Evolutionary conservation across 2,888 invertebrate species (phyloP), one percentile per base, ranked within the genome.

Genomic region (Oligia strigilis): DNA sequence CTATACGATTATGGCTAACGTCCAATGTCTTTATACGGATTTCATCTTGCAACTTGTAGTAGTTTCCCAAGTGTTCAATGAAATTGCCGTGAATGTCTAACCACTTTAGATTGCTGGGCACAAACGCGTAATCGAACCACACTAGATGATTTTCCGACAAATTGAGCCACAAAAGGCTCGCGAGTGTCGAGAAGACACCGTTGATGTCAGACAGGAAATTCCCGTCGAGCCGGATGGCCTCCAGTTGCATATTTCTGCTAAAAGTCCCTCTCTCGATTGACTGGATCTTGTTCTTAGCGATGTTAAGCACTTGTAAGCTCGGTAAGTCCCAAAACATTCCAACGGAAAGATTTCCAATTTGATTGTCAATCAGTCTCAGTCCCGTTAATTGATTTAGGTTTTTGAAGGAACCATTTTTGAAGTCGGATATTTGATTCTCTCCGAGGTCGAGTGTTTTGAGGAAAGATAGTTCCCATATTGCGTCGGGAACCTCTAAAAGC

Each of bases 51-150:
- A 98, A 97, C 95, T 98, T 98, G 94, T 98, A 99, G 94, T 99
- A 99, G 96, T 99, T 99, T 75, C 98, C 98, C 88, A 99, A 97
- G 81, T 98, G 98, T 95, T 98, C 98, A 91, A 99, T 99, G 91
- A 98, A 98, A 95, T 99, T 99, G 75, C 98, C 98, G 94, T 99
- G 99, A 92, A 99, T 98, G 93, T 99, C 99, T 93, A 99, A 97
- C 98, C 99, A 99, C 96, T 98, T 98, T 79, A 99, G 97, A 95
- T 98, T 99, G 88, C 98, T 98, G 49, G 99, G 99, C 91, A 99
- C 98, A 94, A 99, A 98, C 76, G 99, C 99, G 94, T 99, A 99
- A 95, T 99, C 99, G 95, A 99, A 99, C 98, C 99, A 99, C 89
- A 98, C 98, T 92, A 99, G 97, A 96, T 98, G 98, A 97, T 99